Evolutionary conservation across 2,113 vertebrate species (phyloP).

Genomic region (Callipepla squamata): DNA sequence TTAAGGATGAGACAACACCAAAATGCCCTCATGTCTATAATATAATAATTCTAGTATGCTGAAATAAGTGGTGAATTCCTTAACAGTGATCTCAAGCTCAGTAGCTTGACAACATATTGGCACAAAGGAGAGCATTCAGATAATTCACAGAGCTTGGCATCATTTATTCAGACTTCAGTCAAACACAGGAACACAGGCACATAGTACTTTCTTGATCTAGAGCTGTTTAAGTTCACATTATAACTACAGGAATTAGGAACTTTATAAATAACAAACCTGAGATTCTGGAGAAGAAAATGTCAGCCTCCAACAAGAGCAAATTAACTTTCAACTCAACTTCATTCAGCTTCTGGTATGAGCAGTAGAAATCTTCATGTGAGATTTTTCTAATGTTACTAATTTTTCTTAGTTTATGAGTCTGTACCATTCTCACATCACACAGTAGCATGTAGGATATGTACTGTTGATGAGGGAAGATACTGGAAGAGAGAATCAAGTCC

Average conservation of each 20-base stretch:
- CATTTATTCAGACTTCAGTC: neutral
- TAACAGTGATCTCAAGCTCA: neutral
- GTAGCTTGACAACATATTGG: neutral
- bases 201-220: neutral
- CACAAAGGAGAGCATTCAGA: neutral
- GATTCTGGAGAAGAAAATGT: neutral
- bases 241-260: neutral
- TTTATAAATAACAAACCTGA: neutral
- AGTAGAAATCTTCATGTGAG: neutral
- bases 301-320: neutral
- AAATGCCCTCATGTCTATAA: neutral
- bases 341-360: neutral
- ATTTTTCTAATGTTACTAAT: neutral
- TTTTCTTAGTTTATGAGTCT: neutral
- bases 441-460: neutral
- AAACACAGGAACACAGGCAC: neutral
- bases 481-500: neutral
- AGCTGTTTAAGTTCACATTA: neutral
- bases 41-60: neutral
- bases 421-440: neutral
- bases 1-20: neutral
- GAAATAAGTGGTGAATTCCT: neutral
- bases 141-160: neutral
- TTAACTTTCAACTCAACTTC: neutral
- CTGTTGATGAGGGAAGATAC: neutral